Base-by-base conservation (phyloP, 2,888 invertebrate species). In the Xanthorhoe designata region DNA sequence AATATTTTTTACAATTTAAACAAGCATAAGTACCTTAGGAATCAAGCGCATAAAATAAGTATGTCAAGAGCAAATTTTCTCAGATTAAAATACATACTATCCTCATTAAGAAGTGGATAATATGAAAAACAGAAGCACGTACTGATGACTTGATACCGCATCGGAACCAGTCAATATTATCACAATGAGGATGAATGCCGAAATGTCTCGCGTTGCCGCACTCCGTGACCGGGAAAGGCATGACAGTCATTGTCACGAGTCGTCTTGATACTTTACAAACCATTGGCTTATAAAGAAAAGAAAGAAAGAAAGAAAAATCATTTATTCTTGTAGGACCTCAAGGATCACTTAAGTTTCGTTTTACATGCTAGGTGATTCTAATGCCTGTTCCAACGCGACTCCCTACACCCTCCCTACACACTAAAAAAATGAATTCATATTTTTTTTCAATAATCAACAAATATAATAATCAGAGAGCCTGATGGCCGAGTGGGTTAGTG, bases 161-260 rank as follows among this genome's bases (percentile, higher is more conserved):
- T 85, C 83, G 81, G 82, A 83, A 82, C 82, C 83, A 86, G 84
- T 87, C 89, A 88, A 91, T 86, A 87, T 86, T 83, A 80, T 80
- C 83, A 92, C 91, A 92, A 91, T 89, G 82, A 88, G 84, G 74
- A 79, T 86, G 87, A 88, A 92, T 91, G 86, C 91, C 91, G 88
- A 90, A 88, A 87, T 91, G 92, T 90, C 91, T 89, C 90, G 89
- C 85, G 79, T 79, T 79, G 81, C 83, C 82, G 83, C 83, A 79
- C 81, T 83, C 85, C 88, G 88, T 88, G 87, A 88, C 88, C 78
- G 73, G 52, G 52, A 50, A 38, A 72, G 68, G 68, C 73, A 63
- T 62, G 50, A 59, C 50, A 55, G 56, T 61, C 38, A 42, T 42
- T 42, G 64, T 64, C 61, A 38, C 55, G 18, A 74, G 67, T 61